Evolutionary conservation across 2,797 vertebrate genomes (phyloP), one percentile per base, ranked within the genome.

Genomic region (Pterois miles): DNA sequence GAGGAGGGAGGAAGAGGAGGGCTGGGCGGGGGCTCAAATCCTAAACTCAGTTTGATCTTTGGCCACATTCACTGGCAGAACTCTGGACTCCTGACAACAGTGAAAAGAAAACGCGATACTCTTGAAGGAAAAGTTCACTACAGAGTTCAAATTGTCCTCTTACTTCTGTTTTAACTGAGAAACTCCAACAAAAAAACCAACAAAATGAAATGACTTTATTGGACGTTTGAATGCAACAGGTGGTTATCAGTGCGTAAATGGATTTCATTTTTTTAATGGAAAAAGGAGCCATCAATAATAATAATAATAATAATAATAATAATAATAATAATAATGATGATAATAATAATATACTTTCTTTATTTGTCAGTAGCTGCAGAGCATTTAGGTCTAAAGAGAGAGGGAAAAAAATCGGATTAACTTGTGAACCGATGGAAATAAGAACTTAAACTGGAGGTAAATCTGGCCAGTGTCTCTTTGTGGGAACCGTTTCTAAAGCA

Each of bases 351-450:
- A 48, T 20, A n/a, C n/a, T n/a, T n/a, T 48, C 34, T 59, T 89
- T 88, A 46, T 80, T 74, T 73, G 75, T 85, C 85, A 77, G 25
- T 72, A 48, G 46, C 36, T 43, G 60, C 59, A 67, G 71, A 72
- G 72, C 53, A 79, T 89, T 89, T 78, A 79, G 92, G 91, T 93
- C 92, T 86, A 88, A 36, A 95, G 91, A 92, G 50, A 95, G 91
- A 92, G n/a, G n/a, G 34, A 69, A 70, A 87, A 93, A 97, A 96
- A 96, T 95, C 92, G 96, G 96, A 97, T 97, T 97, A 97, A 97
- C 96, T 97, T 97, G 96, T 97, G 96, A 97, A 97, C 96, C 94
- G 96, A 96, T 96, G 95, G 95, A 97, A 96, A 96, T 96, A 96
- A 97, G 96, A 96, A 96, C 93, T 97, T 97, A 97, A 97, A 97